These are phyloP conservation scores for Molanna angustata DNA, from an alignment of 2,888 invertebrate species.

Conservation along the genomic window DNA sequence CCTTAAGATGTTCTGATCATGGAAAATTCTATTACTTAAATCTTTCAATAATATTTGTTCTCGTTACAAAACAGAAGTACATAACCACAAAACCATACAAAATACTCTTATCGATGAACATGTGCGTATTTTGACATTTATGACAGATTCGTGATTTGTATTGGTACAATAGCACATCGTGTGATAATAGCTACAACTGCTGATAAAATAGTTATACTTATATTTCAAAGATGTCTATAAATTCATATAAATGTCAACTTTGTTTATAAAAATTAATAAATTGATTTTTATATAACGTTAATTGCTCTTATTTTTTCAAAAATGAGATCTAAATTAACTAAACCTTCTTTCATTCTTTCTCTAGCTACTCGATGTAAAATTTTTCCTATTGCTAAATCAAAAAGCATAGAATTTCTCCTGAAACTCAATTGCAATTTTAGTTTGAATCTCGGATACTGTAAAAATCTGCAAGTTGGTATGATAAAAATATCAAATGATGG, in stretches of 20 bases:
- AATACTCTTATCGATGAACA: too few relatives aligned
- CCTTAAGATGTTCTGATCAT: neutral
- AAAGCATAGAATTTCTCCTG: conserved; percentile 19
- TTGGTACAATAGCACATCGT: too few relatives aligned
- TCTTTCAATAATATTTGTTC: too few relatives aligned
- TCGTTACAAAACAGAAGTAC: too few relatives aligned
- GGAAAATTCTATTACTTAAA: too few relatives aligned
- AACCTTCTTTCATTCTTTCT: conserved; percentile 21
- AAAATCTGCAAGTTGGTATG: conserved; percentile 12
- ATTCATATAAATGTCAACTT: neutral
- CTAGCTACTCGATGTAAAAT: conserved; percentile 24
- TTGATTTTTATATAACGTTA: neutral
- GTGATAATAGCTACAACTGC: too few relatives aligned
- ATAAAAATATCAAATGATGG: conserved; percentile 24
- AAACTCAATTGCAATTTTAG: conserved; percentile 18
- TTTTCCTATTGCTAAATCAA: conserved; percentile 17
- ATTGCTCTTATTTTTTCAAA: conserved; percentile 11
- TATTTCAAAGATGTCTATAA: neutral
- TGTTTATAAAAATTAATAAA: neutral
- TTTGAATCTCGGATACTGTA: conserved; percentile 22
- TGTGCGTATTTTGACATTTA: too few relatives aligned
- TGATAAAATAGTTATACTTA: neutral
- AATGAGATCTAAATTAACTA: conserved; percentile 21
- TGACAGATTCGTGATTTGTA: too few relatives aligned
- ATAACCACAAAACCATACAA: neutral